Evolutionary conservation across 2,797 vertebrate genomes (phyloP).

Genomic region (Ispidina lecontei): DNA sequence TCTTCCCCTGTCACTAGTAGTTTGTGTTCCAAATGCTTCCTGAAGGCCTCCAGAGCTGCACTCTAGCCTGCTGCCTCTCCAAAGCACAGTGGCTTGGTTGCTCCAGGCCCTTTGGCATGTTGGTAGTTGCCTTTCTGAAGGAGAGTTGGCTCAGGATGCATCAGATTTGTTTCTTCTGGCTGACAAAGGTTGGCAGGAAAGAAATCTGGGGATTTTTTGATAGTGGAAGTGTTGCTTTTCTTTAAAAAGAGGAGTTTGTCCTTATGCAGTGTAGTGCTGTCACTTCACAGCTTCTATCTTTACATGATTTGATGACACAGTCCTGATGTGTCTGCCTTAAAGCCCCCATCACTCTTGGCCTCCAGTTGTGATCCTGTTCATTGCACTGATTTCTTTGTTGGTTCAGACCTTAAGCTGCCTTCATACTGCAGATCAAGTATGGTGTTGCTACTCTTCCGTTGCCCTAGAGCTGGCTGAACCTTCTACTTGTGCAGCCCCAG

Average conservation of each 20-base stretch:
- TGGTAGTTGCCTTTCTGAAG: not conserved
- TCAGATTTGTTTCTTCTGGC: not conserved
- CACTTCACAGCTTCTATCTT: not conserved
- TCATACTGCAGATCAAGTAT: not conserved
- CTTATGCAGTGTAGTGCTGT: not conserved
- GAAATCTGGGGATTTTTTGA: not conserved
- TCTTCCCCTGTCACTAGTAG: not conserved
- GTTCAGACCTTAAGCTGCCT: not conserved
- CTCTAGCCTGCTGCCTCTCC: not conserved
- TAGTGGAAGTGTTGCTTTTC: not conserved
- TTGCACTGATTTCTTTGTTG: not conserved
- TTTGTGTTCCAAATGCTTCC: not conserved
- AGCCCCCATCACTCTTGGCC: not conserved
- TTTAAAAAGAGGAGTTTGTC: not conserved
- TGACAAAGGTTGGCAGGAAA: not conserved
- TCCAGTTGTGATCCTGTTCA: not conserved
- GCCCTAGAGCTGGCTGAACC: not conserved
- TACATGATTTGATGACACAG: not conserved
- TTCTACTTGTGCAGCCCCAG: not conserved
- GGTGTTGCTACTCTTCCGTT: not conserved
- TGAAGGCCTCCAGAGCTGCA: not conserved
- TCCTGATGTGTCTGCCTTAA: not conserved
- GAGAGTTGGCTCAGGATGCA: not conserved
- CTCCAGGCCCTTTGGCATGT: not conserved
- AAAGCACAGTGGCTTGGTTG: fast-evolving